These are phyloP conservation scores for Mycogona germanica DNA, from an alignment of 2,888 invertebrate genomes.

Conservation along the genomic window DNA sequence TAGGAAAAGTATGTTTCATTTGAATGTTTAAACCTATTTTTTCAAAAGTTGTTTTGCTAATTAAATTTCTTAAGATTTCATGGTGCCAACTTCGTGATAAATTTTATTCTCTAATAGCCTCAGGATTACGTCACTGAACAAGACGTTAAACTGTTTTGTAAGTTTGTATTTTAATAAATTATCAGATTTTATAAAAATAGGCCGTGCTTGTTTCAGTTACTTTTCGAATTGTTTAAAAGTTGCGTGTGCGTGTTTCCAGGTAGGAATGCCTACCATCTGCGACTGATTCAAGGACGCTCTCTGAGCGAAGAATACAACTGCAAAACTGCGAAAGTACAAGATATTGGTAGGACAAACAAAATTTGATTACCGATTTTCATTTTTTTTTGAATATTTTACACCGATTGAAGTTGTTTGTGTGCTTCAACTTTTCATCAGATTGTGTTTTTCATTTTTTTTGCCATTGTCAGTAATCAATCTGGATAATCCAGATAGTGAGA, in stretches of 20 bases:
- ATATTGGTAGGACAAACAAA: conserved; percentile 39
- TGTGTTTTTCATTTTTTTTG: too few relatives aligned
- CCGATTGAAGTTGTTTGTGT: neutral
- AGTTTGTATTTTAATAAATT: conserved; percentile 23
- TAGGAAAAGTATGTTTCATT: conserved; percentile 42
- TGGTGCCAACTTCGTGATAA: neutral
- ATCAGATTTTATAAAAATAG: too few relatives aligned
- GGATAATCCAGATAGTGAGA: conserved; percentile 72
- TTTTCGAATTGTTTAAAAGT: too few relatives aligned
- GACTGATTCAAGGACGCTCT: conserved; percentile 56
- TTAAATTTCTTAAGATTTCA: too few relatives aligned
- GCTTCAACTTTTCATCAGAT: neutral
- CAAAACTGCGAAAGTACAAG: conserved; percentile 45
- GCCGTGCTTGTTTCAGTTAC: too few relatives aligned
- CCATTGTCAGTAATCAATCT: conserved; percentile 29
- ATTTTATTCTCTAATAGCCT: conserved; percentile 37
- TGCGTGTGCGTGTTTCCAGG: too few relatives aligned
- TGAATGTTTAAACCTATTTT: neutral
- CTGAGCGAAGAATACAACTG: conserved; percentile 68
- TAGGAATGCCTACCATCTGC: conserved; percentile 68
- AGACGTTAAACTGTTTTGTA: conserved; percentile 73
- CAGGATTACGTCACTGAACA: conserved; percentile 57
- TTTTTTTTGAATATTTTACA: neutral
- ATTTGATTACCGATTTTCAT: neutral
- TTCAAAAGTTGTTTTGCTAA: neutral